Evolutionary conservation across 2,888 invertebrate species (phyloP).

Genomic region (Endotricha flammealis): DNA sequence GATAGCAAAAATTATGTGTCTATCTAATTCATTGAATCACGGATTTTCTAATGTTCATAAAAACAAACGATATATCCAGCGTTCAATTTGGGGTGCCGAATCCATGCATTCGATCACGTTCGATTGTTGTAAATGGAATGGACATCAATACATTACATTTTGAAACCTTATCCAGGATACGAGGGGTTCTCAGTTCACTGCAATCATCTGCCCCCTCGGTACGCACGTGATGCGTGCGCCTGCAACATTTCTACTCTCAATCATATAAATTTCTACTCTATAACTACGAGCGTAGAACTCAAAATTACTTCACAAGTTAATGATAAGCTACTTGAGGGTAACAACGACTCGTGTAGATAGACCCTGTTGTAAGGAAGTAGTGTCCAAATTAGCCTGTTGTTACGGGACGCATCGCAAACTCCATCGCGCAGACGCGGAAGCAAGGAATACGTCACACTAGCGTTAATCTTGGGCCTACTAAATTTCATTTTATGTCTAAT

Average conservation of each 20-base stretch:
- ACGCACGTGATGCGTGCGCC: conserved; percentile 57
- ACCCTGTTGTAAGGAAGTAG: conserved; percentile 53
- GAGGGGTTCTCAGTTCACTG: conserved; percentile 55
- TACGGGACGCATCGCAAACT: conserved; percentile 39
- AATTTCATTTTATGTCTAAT: conserved; percentile 44
- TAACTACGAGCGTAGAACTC: conserved; percentile 20
- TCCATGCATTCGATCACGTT: conserved; percentile 5
- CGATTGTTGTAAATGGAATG: conserved; percentile 14
- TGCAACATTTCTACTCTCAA: conserved; percentile 37
- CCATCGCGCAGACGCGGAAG: conserved; percentile 70
- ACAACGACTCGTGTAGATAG: conserved; percentile 37
- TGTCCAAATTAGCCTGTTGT: conserved; percentile 51
- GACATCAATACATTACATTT: conserved; percentile 26
- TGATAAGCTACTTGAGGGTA: conserved; percentile 44
- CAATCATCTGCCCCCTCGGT: conserved; percentile 61
- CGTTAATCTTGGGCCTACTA: conserved; percentile 57
- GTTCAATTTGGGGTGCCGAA: conserved; percentile 9
- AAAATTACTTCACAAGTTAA: conserved; percentile 20
- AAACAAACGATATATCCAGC: not conserved
- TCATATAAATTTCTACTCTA: conserved; percentile 19
- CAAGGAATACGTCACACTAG: conserved; percentile 63
- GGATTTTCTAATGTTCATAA: conserved; percentile 2
- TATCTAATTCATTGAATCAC: conserved; percentile 11
- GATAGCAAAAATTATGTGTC: not conserved
- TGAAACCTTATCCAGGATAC: conserved; percentile 39